Evolutionary conservation across 2,113 vertebrate genomes (phyloP), one percentile per base, ranked within the genome.

Genomic region (Callocephalon fimbriatum): DNA sequence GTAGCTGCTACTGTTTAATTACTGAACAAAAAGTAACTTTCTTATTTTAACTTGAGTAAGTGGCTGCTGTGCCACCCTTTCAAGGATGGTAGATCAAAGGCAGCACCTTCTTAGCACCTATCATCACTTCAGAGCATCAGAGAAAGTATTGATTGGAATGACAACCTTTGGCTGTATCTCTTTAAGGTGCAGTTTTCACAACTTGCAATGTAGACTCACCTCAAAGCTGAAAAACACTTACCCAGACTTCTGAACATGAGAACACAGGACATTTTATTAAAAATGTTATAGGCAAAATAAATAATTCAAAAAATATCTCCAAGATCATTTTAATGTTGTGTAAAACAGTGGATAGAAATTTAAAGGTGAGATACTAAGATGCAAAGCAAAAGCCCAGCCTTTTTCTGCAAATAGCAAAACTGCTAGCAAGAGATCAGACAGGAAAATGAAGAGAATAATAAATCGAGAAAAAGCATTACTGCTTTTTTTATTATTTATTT

Each of bases 401-500:
- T 82, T 83, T 35, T 14, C 23, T 90, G 56, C n/a, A 88, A 68
- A 83, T 10, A 6, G 31, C 17, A 76, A 82, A 92, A 27, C 7
- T 59, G 22, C 14, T 72, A 38, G 32, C 6, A 23, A 83, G 17
- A 23, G 16, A 76, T 31, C 31, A 58, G 58, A 37, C 10, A 59
- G 27, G 58, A 91, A 78, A 89, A 86, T 50, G 0, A 85, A 51
- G 16, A 50, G 5, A 89, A 62, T 53, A 85, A 67, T 35, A 65
- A 54, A 44, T 23, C 0, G 1, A 71, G 12, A 42, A 75, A 77
- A 85, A 62, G 0, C 4, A 14, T 6, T 32, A 26, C 4, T 4
- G 3, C 7, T 19, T 80, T 53, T 74, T 58, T 40, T 51, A n/a
- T 6, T 58, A n/a, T 61, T 42, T 63, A 2, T 68, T 58, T 37